These are phyloP conservation scores for Agrypnia vestita DNA, from an alignment of 1,140 invertebrate species.

Conservation along the genomic window DNA sequence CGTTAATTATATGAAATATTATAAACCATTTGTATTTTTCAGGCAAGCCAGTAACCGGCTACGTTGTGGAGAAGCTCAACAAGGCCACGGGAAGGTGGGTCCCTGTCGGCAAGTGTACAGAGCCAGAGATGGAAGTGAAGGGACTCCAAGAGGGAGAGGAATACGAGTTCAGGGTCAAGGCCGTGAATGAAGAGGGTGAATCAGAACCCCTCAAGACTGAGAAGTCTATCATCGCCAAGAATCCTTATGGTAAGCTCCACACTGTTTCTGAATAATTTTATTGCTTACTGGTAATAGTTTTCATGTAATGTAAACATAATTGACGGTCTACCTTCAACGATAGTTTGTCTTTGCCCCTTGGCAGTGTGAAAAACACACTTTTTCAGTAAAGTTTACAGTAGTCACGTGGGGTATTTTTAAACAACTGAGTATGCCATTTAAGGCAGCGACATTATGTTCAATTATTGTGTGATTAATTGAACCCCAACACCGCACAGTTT, in stretches of 20 bases:
- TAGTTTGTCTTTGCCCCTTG: no score
- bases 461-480: no score
- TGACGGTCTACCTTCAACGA: no score
- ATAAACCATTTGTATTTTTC: slow-evolving; percentile 44
- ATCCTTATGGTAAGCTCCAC: slow-evolving; percentile 86
- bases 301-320: no score
- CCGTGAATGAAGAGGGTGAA: slow-evolving; percentile 98
- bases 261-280: no score
- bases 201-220: slow-evolving; percentile 95
- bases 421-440: no score
- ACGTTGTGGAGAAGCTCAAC: slow-evolving; percentile 98
- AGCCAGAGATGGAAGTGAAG: slow-evolving; percentile 92
- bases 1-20: neutral
- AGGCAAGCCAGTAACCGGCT: slow-evolving; percentile 92
- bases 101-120: slow-evolving; percentile 89
- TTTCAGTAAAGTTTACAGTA: no score
- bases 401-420: no score
- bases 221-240: slow-evolving; percentile 89
- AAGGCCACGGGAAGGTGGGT: slow-evolving; percentile 94
- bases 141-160: slow-evolving; percentile 94
- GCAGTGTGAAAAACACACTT: no score
- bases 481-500: no score
- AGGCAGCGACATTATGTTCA: no score
- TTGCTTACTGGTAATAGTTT: no score
- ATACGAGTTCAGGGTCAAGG: slow-evolving; percentile 97